Evolutionary conservation across 2,797 vertebrate species (phyloP), one percentile per base, ranked within the genome.

Genomic region (Peromyscus melanophrys): DNA sequence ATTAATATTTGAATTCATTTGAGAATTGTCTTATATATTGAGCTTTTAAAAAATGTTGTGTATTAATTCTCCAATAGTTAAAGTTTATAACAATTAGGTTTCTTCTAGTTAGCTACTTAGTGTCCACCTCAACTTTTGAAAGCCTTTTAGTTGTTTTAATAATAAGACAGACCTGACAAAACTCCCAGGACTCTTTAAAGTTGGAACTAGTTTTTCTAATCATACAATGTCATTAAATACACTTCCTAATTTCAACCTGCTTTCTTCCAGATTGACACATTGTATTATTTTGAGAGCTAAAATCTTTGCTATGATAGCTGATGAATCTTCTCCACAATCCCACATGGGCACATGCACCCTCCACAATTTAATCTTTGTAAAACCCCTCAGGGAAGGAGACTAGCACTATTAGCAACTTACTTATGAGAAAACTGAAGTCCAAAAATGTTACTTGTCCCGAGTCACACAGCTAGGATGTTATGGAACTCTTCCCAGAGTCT

Each of bases 131-230:
- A 95, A 43, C 19, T 43, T 96, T 67, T 77, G 17, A 85, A 75
- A 61, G 34, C 6, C 86, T 71, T 92, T 96, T 78, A 88, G 5
- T 95, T 91, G 14, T 21, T 10, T 89, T 80, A 52, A 71, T 88
- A 69, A 77, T 23, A 43, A 23, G 21, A 37, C 12, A 2, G 12
- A 69, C 55, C 55, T 90, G 27, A 67, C 13, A 83, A 92, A 93
- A 90, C 9, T 75, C 61, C 4, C 49, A 82, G 34, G n/a, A 11
- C 77, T 19, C 23, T 95, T 77, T 67, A 85, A 43, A 80, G 46
- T 16, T 23, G 37, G 11, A 85, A 65, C 12, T 77, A 29, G 1
- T 21, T 93, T 95, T 95, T 75, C 25, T 14, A 96, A 71, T 52
- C 43, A 69, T 52, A 75, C 3, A 61, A 31, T 16, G 17, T 91